Evolutionary conservation across 2,888 invertebrate species (phyloP).

Genomic region (Brachypalpus laphriformis): DNA sequence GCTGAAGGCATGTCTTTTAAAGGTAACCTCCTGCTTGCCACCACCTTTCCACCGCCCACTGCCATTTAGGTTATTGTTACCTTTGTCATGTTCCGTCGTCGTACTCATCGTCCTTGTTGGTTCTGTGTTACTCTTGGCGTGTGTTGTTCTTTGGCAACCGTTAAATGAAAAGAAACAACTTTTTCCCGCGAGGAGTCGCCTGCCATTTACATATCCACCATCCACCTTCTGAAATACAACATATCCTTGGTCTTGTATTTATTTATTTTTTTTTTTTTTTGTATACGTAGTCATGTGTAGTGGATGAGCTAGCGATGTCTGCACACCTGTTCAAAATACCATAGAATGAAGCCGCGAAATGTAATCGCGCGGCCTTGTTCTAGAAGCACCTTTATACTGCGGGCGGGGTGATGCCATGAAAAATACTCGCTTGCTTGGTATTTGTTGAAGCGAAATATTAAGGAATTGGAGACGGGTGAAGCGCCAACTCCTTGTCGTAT

Average conservation of each 20-base stretch:
- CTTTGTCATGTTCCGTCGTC: constrained; percentile 23
- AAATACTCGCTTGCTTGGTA: constrained; percentile 4
- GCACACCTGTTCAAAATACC: constrained; percentile 52
- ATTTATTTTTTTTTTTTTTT: constrained; percentile 2
- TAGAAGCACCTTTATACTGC: not conserved
- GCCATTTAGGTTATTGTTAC: constrained; percentile 48
- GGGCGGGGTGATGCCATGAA: constrained; percentile 21
- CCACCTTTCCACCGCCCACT: not conserved
- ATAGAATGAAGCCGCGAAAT: constrained; percentile 36
- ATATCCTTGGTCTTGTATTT: constrained; percentile 39
- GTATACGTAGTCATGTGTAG: not conserved
- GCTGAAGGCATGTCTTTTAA: constrained; percentile 1
- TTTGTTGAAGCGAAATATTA: no score
- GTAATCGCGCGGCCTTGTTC: constrained; percentile 47
- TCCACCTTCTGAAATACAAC: constrained; percentile 14
- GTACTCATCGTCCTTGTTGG: not conserved
- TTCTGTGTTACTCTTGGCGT: constrained; percentile 1
- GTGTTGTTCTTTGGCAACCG: constrained; percentile 42
- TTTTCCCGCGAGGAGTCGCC: constrained; percentile 21
- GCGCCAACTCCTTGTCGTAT: constrained; percentile 58
- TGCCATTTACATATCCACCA: constrained; percentile 22
- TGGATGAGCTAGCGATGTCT: constrained; percentile 24
- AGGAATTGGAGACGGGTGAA: constrained; percentile 11
- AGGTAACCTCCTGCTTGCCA: not conserved
- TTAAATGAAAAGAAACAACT: constrained; percentile 36